A percentile compares a stretch with the other conserved stretches of the same genome.
phyloP scores from a whole-genome alignment of 2,113 vertebrate species.

The Laticauda laticaudata region DNA sequence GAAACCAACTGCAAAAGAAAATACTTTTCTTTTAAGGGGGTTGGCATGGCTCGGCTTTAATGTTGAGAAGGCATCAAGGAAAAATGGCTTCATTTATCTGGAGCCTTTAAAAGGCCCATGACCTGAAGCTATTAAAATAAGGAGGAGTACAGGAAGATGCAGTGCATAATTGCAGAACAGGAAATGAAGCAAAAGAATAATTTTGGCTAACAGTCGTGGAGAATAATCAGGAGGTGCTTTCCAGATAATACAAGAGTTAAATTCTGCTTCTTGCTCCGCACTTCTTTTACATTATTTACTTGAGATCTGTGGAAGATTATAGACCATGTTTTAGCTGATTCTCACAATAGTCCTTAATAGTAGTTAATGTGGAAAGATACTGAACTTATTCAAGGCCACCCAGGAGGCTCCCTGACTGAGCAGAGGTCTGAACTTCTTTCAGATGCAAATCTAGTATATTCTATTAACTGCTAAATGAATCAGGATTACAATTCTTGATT shows the following conservation, averaged over 20 bases:
- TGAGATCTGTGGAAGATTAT: neutral
- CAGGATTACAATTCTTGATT: neutral
- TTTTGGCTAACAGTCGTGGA: neutral
- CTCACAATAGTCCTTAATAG: neutral
- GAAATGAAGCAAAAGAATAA: neutral
- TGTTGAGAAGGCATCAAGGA: neutral
- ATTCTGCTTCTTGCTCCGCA: neutral
- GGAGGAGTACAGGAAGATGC: constrained; percentile 7
- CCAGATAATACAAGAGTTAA: neutral
- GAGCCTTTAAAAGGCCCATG: neutral
- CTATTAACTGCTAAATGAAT: constrained; percentile 2
- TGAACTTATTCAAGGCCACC: constrained; percentile 28
- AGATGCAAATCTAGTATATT: constrained; percentile 15
- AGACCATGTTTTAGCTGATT: constrained; percentile 8
- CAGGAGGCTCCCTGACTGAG: constrained; percentile 13
- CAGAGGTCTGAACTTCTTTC: constrained; percentile 14
- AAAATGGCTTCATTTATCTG: neutral
- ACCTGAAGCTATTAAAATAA: constrained; percentile 4
- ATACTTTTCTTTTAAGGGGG: neutral
- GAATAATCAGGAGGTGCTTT: neutral
- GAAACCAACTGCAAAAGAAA: neutral
- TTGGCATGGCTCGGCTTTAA: neutral
- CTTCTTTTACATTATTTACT: neutral
- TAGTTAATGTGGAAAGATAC: neutral
- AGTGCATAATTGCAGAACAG: constrained; percentile 1